Evolutionary conservation across 2,113 vertebrate genomes (phyloP).

Genomic region (Miniopterus natalensis): DNA sequence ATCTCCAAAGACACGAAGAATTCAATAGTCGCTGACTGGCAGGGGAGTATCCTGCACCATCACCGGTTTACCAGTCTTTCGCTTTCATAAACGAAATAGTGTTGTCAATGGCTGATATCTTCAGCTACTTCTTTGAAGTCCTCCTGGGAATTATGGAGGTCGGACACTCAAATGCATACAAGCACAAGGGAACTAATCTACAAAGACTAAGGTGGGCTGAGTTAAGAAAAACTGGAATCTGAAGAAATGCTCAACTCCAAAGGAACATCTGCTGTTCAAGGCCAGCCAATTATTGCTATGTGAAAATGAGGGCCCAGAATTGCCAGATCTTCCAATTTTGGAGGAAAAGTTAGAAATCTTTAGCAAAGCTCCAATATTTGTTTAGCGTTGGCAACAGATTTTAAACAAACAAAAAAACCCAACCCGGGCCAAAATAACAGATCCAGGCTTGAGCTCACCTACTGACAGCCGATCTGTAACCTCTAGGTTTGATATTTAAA

Average conservation of each 20-base stretch:
- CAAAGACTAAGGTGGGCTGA: not conserved
- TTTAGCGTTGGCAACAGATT: not conserved
- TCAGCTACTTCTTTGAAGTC: not conserved
- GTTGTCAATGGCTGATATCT: not conserved
- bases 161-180: not conserved
- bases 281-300: not conserved
- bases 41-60: not conserved
- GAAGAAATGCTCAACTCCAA: not conserved
- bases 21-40: not conserved
- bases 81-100: not conserved
- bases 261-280: not conserved
- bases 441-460: not conserved
- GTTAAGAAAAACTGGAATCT: not conserved
- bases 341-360: not conserved
- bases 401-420: not conserved
- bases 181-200: not conserved
- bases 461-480: not conserved
- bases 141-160: not conserved
- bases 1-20: not conserved
- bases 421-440: not conserved
- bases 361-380: not conserved
- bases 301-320: not conserved
- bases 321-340: not conserved
- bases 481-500: not conserved
- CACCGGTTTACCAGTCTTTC: not conserved